These are phyloP conservation scores for Plutella xylostella DNA, from an alignment of 2,888 invertebrate genomes.

Conservation along the genomic window DNA sequence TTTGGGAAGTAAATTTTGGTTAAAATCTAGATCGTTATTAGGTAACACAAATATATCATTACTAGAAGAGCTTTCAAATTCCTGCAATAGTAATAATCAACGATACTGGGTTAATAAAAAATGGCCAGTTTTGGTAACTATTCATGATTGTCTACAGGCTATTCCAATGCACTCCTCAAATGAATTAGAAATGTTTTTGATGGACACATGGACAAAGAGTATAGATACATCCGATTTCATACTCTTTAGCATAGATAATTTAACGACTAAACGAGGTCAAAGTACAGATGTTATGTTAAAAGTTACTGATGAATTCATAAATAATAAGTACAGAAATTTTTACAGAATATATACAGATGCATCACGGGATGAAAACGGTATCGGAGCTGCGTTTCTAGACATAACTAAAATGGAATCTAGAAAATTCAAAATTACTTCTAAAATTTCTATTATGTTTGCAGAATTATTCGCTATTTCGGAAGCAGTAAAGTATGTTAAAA, in stretches of 20 bases:
- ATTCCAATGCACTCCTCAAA: too few relatives aligned
- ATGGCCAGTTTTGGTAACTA: background rate
- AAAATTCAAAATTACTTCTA: background rate
- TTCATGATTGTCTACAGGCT: background rate
- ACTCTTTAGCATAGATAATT: background rate
- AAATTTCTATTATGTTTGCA: background rate
- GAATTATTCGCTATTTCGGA: background rate
- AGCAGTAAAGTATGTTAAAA: background rate
- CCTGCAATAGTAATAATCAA: background rate
- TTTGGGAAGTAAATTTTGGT: slow-evolving; percentile 3
- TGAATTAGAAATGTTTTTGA: background rate
- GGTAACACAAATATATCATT: background rate
- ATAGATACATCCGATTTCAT: background rate
- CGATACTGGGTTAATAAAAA: background rate
- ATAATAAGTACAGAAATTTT: background rate
- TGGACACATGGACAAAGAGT: background rate
- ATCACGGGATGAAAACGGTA: background rate
- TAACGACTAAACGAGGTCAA: background rate
- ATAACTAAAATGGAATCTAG: background rate
- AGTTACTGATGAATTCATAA: background rate
- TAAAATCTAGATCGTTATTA: background rate
- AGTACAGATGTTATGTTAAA: background rate
- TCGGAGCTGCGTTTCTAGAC: background rate
- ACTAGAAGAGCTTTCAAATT: background rate
- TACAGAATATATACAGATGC: background rate